These are phyloP conservation scores for Sebastes trivittatus DNA, from an alignment of 2,797 vertebrate species.

Conservation along the genomic window DNA sequence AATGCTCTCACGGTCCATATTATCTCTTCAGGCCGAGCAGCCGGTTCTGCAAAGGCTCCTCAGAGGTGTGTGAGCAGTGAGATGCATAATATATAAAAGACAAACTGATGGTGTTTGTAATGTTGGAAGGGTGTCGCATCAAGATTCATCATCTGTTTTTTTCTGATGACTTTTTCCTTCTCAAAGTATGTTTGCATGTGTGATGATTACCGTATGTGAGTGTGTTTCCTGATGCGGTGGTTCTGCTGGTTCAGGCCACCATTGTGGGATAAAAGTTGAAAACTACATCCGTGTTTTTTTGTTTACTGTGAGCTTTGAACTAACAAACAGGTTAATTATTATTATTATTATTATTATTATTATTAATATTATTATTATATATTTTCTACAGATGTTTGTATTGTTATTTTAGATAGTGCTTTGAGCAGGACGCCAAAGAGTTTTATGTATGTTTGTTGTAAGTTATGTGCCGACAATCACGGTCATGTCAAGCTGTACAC, in stretches of 20 bases:
- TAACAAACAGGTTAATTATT: slow-evolving; percentile 78
- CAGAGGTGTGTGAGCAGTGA: slow-evolving; percentile 22
- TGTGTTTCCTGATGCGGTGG: slow-evolving; percentile 74
- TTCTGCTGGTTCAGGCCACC: slow-evolving; percentile 90
- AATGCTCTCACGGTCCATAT: slow-evolving; percentile 30
- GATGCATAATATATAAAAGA: slow-evolving; percentile 43
- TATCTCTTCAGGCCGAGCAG: slow-evolving; percentile 33
- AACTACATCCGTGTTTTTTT: slow-evolving; percentile 62
- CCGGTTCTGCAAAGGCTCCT: slow-evolving; percentile 57
- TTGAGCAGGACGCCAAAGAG: slow-evolving; percentile 90
- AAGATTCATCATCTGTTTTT: slow-evolving; percentile 44
- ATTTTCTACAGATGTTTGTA: slow-evolving; percentile 95
- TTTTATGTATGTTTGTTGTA: slow-evolving; percentile 88
- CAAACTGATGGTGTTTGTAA: slow-evolving; percentile 57
- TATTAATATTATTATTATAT: slow-evolving; percentile 85
- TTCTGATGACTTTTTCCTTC: slow-evolving; percentile 32
- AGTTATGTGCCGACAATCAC: slow-evolving; percentile 88
- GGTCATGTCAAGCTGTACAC: slow-evolving; percentile 83
- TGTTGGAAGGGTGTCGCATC: slow-evolving; percentile 61
- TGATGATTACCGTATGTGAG: slow-evolving; percentile 59
- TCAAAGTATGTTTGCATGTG: slow-evolving; percentile 69
- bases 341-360: slow-evolving; percentile 59
- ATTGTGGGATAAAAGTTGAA: slow-evolving; percentile 61
- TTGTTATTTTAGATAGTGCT: slow-evolving; percentile 82
- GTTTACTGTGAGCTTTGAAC: slow-evolving; percentile 91